A percentile compares a stretch with the other conserved stretches of the same genome.
These are phyloP conservation scores for Drosophila carrolli DNA, from an alignment of 1,140 invertebrate species.

Conservation along the genomic window DNA sequence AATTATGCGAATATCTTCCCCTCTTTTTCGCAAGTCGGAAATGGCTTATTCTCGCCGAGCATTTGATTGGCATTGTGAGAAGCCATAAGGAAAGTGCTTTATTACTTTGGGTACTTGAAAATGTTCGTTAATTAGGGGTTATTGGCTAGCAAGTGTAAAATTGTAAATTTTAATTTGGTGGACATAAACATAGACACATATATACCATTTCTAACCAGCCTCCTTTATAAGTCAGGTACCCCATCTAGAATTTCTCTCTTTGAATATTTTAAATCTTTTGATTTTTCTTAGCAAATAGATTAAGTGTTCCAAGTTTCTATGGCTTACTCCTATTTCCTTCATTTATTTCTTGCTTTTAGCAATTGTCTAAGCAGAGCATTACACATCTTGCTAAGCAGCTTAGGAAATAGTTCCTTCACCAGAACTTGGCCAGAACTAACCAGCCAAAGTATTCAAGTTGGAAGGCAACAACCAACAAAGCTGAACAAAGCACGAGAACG, in stretches of 20 bases:
- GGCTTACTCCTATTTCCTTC: background rate
- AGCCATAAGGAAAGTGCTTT: constrained; percentile 16
- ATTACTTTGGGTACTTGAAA: background rate
- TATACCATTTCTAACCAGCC: too few relatives aligned
- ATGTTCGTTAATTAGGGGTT: constrained; percentile 10
- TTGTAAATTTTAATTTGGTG: too few relatives aligned
- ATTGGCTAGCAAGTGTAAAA: background rate
- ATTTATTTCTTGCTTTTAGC: constrained; percentile 4
- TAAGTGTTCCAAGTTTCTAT: background rate
- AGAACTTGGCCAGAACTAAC: constrained; percentile 40
- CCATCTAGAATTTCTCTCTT: background rate
- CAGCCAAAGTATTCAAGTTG: constrained; percentile 17
- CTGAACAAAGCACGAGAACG: constrained; percentile 50
- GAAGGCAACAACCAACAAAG: constrained; percentile 28
- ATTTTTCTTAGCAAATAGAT: background rate
- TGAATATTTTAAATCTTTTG: background rate
- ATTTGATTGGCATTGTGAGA: constrained; percentile 37
- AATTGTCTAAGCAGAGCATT: constrained; percentile 40
- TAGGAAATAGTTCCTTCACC: constrained; percentile 48
- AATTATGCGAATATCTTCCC: constrained; percentile 67
- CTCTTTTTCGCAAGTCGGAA: constrained; percentile 3
- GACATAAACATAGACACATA: too few relatives aligned
- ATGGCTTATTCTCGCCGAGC: constrained; percentile 13
- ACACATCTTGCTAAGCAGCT: constrained; percentile 40
- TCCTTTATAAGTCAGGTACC: too few relatives aligned